Evolutionary conservation across 2,797 vertebrate species (phyloP), one percentile per base, ranked within the genome.

Genomic region (Xyrichtys novacula): DNA sequence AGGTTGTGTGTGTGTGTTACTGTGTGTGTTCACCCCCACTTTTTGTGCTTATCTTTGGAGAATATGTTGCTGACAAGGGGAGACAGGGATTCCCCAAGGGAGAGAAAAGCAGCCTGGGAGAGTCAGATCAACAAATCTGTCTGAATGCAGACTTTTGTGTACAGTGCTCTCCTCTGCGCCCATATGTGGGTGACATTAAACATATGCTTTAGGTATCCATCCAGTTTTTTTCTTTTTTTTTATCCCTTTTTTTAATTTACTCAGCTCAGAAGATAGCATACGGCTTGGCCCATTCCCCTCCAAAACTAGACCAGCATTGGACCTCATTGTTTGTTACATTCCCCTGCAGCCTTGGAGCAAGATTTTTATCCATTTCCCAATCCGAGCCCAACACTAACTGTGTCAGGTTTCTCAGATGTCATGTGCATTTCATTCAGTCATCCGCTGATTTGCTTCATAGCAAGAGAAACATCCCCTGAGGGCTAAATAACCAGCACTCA

Each of bases 391-490:
- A 15, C 3, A 19, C 65, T 39, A 23, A 52, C 52, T 72, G 81
- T 71, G 58, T 88, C 73, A 70, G 71, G 65, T 83, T 89, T 63
- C 78, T 56, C 71, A 65, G 71, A 80, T 59, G 76, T 80, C 86
- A 84, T 62, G 14, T 59, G 22, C 70, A 19, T 62, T 63, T 72
- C 61, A 50, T 60, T 61, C 43, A 20, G 50, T 47, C 20, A 31
- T 65, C 55, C 31, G 20, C 29, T 52, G 40, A 63, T 72, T 65
- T 73, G 53, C 48, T 66, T 54, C 31, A 50, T 23, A 22, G 43
- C 46, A 48, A 47, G 32, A 76, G 65, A 84, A 76, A 75, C 65
- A 48, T 78, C 54, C 44, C 78, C 49, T 2, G 36, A 73, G 63
- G 64, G 68, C 39, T 32, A 54, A 50, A 76, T 54, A 65, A 81